A percentile compares a stretch with the other conserved stretches of the same genome.
Evolutionary conservation across 2,113 vertebrate species (phyloP).

Genomic region (Oryzias curvinotus): DNA sequence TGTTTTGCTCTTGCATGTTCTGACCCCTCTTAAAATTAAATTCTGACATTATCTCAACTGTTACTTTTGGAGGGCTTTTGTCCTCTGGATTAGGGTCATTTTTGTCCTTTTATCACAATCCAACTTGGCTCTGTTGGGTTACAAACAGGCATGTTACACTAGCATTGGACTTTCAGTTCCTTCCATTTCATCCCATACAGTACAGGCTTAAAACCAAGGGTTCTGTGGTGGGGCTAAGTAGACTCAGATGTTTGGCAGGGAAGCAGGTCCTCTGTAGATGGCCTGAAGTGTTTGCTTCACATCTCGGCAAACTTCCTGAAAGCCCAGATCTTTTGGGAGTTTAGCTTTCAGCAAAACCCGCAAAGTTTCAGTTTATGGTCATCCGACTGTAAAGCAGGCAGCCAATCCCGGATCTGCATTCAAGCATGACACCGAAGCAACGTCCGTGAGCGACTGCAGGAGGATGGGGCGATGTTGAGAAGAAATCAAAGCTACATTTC

Average conservation of each 20-base stretch:
- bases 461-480: slow-evolving; percentile 13
- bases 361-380: too few species aligned
- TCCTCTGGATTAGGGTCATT: neutral
- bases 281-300: slow-evolving; percentile 18
- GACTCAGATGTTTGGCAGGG: neutral
- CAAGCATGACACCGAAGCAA: too few species aligned
- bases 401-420: too few species aligned
- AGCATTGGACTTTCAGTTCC: neutral
- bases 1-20: slow-evolving; percentile 19
- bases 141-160: neutral
- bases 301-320: slow-evolving; percentile 9
- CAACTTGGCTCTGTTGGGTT: neutral
- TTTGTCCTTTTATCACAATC: slow-evolving; percentile 8
- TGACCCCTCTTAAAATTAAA: slow-evolving; percentile 7
- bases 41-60: neutral
- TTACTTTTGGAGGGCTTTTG: slow-evolving; percentile 1
- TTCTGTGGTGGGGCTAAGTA: slow-evolving; percentile 13
- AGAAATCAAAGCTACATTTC: slow-evolving; percentile 29
- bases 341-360: too few species aligned
- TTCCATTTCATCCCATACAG: neutral
- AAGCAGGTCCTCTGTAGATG: slow-evolving; percentile 7
- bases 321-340: slow-evolving; percentile 1
- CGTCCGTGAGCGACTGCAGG: neutral
- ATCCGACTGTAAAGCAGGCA: too few species aligned
- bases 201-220: slow-evolving; percentile 1